Base-by-base conservation (phyloP, 2,888 invertebrate genomes). In the Acleris literana region DNA sequence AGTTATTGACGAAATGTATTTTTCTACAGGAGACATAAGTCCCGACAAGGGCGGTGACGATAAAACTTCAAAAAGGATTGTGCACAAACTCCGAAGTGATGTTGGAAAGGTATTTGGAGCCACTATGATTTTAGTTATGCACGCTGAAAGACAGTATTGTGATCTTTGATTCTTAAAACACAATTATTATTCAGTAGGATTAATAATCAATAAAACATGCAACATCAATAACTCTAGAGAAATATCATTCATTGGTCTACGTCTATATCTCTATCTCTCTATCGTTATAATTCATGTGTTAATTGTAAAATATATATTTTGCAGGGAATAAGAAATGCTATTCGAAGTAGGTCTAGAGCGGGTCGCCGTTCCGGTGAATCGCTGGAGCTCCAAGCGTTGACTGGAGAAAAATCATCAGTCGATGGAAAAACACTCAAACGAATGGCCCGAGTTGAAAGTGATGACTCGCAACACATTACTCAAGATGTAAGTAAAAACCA, bases 81-180 rank as follows among this genome's bases (percentile, higher is more conserved):
- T 97, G 16, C 96, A 97, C 77, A 97, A 97, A 85, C 92, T 97
- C 58, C 95, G 96, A 71, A 96, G 95, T 77, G 97, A 97, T 86
- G 97, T 97, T 25, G 25, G 25, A 3, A 97, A 97, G 89, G 94
- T 93, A 87, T 77, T 74, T 68, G 39, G 49, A 51, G 51, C 13
- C n/a, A 51, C 46, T 25, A 29, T 29, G 7, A 29, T 29, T 44
- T 16, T 56, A 67, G 29, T 18, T 55, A 46, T 54, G 48, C 48
- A 60, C 56, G 52, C 46, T 44, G 22, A 57, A 55, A 18, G 49
- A 60, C 44, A n/a, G n/a, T 16, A 48, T 1, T 48, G 7, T 13
- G 39, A 4, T 39, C 3, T 49, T 52, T 22, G 3, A 11, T 55
- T 22, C 18, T 33, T 33, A 9, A 33, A 9, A 3, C 33, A 33